A percentile compares a stretch with the other conserved stretches of the same genome.
These are phyloP conservation scores for Corythaixoides concolor DNA, from an alignment of 2,113 vertebrate genomes.

Conservation along the genomic window DNA sequence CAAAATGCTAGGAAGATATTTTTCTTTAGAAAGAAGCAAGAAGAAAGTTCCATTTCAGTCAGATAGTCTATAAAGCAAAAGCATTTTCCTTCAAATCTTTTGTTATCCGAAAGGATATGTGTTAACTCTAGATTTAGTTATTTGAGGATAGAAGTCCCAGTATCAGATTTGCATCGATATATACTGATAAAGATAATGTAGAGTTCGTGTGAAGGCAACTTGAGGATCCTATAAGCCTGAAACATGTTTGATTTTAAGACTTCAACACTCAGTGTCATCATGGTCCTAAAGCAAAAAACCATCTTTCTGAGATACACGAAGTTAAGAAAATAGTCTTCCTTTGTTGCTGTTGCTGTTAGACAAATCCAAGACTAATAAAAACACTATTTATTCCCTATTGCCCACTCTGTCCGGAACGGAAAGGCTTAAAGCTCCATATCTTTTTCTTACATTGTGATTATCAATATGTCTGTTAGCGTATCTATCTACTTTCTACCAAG, in stretches of 20 bases:
- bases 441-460: background rate
- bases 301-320: background rate
- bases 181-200: background rate
- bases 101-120: background rate
- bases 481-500: background rate
- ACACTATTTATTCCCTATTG: background rate
- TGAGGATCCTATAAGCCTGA: background rate
- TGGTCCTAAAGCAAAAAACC: background rate
- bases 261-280: fast-evolving
- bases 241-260: background rate
- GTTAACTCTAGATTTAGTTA: background rate
- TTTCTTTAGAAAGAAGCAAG: background rate
- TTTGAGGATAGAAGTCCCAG: background rate
- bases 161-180: background rate
- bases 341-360: background rate
- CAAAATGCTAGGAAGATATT: background rate
- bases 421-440: background rate
- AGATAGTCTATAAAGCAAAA: background rate
- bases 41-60: background rate
- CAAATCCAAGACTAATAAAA: background rate
- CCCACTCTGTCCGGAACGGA: fast-evolving
- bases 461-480: background rate
- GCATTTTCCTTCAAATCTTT: background rate
- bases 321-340: background rate
- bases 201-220: background rate